phyloP scores from a whole-genome alignment of 2,113 vertebrate species.

The Parus major region DNA sequence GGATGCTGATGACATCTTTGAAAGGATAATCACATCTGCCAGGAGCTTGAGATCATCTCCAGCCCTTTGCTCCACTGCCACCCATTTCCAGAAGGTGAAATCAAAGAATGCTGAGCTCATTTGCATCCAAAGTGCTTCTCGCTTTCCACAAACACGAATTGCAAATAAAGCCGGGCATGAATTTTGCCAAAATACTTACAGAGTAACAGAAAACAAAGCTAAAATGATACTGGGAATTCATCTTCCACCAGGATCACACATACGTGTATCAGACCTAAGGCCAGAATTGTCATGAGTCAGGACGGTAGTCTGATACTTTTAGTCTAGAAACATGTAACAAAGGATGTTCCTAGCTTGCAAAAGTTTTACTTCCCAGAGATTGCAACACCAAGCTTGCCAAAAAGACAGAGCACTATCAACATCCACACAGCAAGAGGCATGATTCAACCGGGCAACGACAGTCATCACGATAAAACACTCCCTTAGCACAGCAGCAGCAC shows the following conservation, averaged over 20 bases:
- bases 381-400: not conserved
- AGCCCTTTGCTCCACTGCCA: not conserved
- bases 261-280: rapidly evolving
- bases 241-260: not conserved
- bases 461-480: not conserved
- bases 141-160: not conserved
- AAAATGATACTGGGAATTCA: not conserved
- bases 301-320: not conserved
- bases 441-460: rapidly evolving
- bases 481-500: not conserved
- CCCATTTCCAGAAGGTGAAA: conserved; percentile 5
- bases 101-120: not conserved
- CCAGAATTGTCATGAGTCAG: not conserved
- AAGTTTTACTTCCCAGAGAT: not conserved
- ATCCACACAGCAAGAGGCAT: not conserved
- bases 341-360: not conserved
- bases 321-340: not conserved
- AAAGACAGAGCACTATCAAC: not conserved
- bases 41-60: not conserved
- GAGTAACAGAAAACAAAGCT: not conserved
- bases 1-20: conserved; percentile 4
- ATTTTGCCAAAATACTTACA: not conserved
- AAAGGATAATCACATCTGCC: conserved; percentile 1
- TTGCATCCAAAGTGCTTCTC: not conserved
- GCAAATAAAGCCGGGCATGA: not conserved